Evolutionary conservation across 2,888 invertebrate species (phyloP).

Genomic region (Oxytorus armatus): DNA sequence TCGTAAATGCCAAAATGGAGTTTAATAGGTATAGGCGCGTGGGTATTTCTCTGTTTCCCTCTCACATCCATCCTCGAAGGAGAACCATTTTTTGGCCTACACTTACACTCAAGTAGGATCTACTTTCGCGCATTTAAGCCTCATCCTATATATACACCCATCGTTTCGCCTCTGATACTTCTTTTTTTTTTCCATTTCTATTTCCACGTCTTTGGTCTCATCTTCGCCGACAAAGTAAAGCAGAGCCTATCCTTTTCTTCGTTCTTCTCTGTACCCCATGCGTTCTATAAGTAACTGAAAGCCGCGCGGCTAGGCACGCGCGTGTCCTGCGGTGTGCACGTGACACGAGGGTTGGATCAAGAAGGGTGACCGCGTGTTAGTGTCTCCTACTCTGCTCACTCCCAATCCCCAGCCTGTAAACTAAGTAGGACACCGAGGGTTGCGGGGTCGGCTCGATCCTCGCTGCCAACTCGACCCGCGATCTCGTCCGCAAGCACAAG

Average conservation of each 20-base stretch:
- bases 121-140: conserved; percentile 60
- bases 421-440: conserved; percentile 74
- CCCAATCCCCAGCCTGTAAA: conserved; percentile 72
- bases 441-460: conserved; percentile 52
- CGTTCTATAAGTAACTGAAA: conserved; percentile 74
- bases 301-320: conserved; percentile 74
- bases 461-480: too few relatives aligned
- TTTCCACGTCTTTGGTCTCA: conserved; percentile 42
- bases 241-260: conserved; percentile 21
- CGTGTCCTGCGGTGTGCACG: conserved; percentile 78
- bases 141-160: conserved; percentile 13
- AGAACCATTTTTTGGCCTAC: conserved; percentile 56
- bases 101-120: conserved; percentile 57
- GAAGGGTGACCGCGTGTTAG: conserved; percentile 38
- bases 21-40: conserved; percentile 72
- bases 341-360: conserved; percentile 73
- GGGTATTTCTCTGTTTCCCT: conserved; percentile 55
- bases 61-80: conserved; percentile 26
- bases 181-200: conserved; percentile 47
- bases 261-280: conserved; percentile 3
- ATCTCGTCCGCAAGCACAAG: conserved; percentile 47
- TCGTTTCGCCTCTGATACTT: conserved; percentile 35
- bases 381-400: not conserved
- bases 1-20: conserved; percentile 70
- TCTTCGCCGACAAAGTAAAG: conserved; percentile 62